Conservation (phyloP, 2,888 invertebrate genomes). For the Drosophila kanekoi region DNA sequence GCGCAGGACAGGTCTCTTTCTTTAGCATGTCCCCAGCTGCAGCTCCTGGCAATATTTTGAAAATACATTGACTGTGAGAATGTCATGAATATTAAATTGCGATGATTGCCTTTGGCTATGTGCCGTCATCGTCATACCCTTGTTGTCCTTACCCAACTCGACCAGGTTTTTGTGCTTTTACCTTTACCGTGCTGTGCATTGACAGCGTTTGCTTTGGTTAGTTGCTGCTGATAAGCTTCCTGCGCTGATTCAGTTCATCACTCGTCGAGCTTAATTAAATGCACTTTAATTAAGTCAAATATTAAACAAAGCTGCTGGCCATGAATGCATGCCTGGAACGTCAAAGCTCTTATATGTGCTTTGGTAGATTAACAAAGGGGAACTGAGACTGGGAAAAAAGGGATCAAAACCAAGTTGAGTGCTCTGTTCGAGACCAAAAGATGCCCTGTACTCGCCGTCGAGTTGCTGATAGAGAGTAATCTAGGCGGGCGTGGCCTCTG, state of each 20-base stretch:
- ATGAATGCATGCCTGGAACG: too few species aligned
- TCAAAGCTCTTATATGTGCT: too few species aligned
- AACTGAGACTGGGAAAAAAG: too few species aligned
- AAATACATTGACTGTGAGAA: constrained; percentile 76
- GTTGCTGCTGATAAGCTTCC: constrained; percentile 9
- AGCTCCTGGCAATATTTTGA: constrained; percentile 61
- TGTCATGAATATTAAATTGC: constrained; percentile 79
- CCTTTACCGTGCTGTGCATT: background rate
- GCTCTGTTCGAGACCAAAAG: too few species aligned
- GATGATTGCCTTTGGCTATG: constrained; percentile 76
- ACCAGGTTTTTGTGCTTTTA: constrained; percentile 7
- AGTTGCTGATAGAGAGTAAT: too few species aligned
- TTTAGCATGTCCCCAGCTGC: constrained; percentile 41
- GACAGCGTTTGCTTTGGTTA: constrained; percentile 14
- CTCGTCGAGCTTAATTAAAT: constrained; percentile 64
- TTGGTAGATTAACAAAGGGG: too few species aligned
- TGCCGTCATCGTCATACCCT: constrained; percentile 34
- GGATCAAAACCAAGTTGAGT: too few species aligned
- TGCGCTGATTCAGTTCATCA: constrained; percentile 23
- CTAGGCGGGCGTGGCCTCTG: too few species aligned
- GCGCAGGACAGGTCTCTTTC: constrained; percentile 10
- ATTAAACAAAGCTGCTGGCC: constrained; percentile 39
- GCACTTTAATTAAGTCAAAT: constrained; percentile 70
- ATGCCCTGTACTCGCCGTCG: too few species aligned
- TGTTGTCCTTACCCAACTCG: constrained; percentile 3